Evolutionary conservation across 1,140 invertebrate species (phyloP).

Genomic region (Drosophila takahashii): DNA sequence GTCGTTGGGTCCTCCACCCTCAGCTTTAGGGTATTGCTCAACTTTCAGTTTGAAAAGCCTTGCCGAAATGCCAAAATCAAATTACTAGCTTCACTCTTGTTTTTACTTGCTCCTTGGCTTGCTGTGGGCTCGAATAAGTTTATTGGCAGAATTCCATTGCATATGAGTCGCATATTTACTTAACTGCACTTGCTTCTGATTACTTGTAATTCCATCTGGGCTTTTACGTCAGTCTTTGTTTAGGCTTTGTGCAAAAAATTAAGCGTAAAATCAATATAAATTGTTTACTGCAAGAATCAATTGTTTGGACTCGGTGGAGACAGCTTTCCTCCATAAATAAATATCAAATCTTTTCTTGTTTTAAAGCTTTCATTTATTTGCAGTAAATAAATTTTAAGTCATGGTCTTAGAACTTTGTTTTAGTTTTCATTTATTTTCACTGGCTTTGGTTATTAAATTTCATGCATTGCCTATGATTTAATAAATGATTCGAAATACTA

Average conservation of each 20-base stretch:
- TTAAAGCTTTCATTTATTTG: background rate
- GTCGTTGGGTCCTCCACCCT: conserved; percentile 4
- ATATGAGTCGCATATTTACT: conserved; percentile 49
- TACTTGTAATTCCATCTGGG: conserved; percentile 59
- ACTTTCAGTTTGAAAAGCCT: background rate
- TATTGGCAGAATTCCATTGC: conserved; percentile 42
- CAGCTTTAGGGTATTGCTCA: background rate
- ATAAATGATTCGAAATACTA: too few relatives aligned
- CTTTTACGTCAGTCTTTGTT: conserved; percentile 45
- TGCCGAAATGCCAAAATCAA: conserved; percentile 16
- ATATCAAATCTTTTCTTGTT: background rate
- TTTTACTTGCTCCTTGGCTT: conserved; percentile 4
- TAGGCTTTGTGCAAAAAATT: conserved; percentile 47
- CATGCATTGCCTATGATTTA: too few relatives aligned
- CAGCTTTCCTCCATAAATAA: conserved; percentile 6
- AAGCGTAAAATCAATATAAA: conserved; percentile 59
- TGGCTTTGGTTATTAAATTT: too few relatives aligned
- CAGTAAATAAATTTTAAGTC: background rate
- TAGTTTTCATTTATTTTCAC: too few relatives aligned
- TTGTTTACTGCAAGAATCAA: conserved; percentile 33
- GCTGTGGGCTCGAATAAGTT: background rate
- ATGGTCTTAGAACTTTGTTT: background rate
- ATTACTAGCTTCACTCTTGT: conserved; percentile 25
- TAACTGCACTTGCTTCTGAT: conserved; percentile 56
- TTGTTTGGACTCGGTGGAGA: conserved; percentile 22